A percentile compares a stretch with the other conserved stretches of the same genome.
These are phyloP conservation scores for Lapara coniferarum DNA, from an alignment of 2,888 invertebrate genomes.

Conservation along the genomic window DNA sequence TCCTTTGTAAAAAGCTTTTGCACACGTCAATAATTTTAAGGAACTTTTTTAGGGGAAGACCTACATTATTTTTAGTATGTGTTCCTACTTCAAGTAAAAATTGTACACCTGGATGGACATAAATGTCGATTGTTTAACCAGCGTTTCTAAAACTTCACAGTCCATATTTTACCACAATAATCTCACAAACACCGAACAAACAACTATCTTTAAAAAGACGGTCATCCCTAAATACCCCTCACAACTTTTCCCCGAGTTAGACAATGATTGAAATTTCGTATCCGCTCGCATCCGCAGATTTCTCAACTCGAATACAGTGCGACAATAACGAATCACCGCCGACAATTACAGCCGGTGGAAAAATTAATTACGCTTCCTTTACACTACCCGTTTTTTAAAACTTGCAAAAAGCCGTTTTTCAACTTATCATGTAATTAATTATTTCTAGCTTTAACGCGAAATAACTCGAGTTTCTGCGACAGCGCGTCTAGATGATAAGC, in stretches of 20 bases:
- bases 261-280: conserved; percentile 6
- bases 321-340: conserved; percentile 33
- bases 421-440: conserved; percentile 8
- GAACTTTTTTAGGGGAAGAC: too few species aligned
- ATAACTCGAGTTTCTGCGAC: background rate
- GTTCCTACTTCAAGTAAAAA: too few species aligned
- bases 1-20: too few species aligned
- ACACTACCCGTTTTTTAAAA: conserved; percentile 33
- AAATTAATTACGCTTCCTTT: conserved; percentile 43
- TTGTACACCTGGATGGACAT: too few species aligned
- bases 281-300: conserved; percentile 14
- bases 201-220: background rate
- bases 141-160: too few species aligned
- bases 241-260: background rate
- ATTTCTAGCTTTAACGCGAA: background rate
- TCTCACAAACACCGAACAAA: too few species aligned
- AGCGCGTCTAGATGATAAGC: background rate
- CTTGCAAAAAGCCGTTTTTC: conserved; percentile 9
- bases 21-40: too few species aligned
- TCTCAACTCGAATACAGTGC: background rate
- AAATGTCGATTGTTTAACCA: too few species aligned
- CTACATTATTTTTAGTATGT: too few species aligned
- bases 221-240: background rate
- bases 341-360: conserved; percentile 32
- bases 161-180: too few species aligned